Conservation (phyloP, 2,888 invertebrate genomes). For the Aelia acuminata region DNA sequence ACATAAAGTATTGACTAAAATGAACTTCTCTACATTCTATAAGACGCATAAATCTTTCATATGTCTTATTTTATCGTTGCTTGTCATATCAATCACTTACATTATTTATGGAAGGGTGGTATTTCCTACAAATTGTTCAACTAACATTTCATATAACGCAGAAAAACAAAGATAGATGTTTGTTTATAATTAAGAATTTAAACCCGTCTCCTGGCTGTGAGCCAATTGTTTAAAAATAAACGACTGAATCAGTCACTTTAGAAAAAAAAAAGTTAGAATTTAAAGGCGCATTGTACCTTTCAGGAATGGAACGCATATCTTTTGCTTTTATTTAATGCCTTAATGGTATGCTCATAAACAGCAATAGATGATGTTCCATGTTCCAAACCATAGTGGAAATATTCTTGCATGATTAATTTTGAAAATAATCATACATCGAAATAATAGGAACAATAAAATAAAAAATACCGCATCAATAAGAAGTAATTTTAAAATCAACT, state of each 20-base stretch:
- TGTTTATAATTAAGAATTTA: slow-evolving; percentile 51
- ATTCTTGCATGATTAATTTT: no score
- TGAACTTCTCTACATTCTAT: not conserved
- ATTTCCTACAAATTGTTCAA: slow-evolving; percentile 35
- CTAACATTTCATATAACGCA: slow-evolving; percentile 39
- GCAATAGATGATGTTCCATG: not conserved
- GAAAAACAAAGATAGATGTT: slow-evolving; percentile 48
- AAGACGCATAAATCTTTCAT: not conserved
- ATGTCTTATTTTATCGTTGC: not conserved
- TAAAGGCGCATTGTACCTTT: slow-evolving; percentile 45
- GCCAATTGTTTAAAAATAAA: slow-evolving; percentile 45
- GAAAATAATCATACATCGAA: no score
- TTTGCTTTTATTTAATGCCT: not conserved
- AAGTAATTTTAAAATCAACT: no score
- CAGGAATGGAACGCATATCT: not conserved
- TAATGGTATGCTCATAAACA: not conserved
- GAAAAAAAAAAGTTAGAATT: slow-evolving; percentile 33
- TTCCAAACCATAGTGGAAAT: not conserved
- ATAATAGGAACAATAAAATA: no score
- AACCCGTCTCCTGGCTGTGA: slow-evolving; percentile 27
- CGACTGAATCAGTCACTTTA: slow-evolving; percentile 46
- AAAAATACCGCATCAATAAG: no score
- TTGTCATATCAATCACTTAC: not conserved
- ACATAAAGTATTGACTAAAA: not conserved
- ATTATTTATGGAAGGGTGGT: slow-evolving; percentile 16